Evolutionary conservation across 2,888 invertebrate genomes (phyloP), one percentile per base, ranked within the genome.

Genomic region (Tholera decimalis): DNA sequence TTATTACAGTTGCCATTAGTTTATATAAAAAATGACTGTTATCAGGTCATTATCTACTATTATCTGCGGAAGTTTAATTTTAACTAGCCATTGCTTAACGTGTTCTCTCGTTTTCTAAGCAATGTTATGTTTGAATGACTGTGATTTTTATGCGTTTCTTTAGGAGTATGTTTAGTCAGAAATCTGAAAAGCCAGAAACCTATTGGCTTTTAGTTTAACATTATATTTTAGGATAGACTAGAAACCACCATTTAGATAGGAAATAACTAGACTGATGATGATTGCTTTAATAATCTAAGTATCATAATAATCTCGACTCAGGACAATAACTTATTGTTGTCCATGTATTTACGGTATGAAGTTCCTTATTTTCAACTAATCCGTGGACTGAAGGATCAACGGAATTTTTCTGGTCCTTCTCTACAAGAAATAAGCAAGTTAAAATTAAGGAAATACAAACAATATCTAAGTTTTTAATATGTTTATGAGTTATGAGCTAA

Each of bases 31-130:
- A 59, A 58, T 24, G 53, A 20, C 44, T 37, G 57, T 60, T 80
- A 82, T 84, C 81, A 28, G 30, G 24, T 28, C 35, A 80, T 80
- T 82, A 80, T 76, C 70, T 35, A 37, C 7, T 58, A 57, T 66
- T 81, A 79, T 79, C 73, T 58, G 65, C 18, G 22, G 55, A 50
- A 67, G 67, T 64, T 44, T 58, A 30, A 43, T 55, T 41, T 65
- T 6, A 50, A 77, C 77, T 77, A 67, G 22, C 26, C 0, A 15
- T 54, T 51, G 15, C n/a, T 20, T 28, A 6, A 20, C 0, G 64
- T 64, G 7, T 59, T 57, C n/a, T 26, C 62, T 56, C n/a, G 54
- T 20, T 61, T 46, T 47, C 24, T 43, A 20, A 13, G 9, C 3
- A 26, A n/a, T n/a, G 15, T 11, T 13, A 13, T 51, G 39, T 28